Base-by-base conservation (phyloP, 2,113 vertebrate species). In the Etheostoma spectabile region DNA sequence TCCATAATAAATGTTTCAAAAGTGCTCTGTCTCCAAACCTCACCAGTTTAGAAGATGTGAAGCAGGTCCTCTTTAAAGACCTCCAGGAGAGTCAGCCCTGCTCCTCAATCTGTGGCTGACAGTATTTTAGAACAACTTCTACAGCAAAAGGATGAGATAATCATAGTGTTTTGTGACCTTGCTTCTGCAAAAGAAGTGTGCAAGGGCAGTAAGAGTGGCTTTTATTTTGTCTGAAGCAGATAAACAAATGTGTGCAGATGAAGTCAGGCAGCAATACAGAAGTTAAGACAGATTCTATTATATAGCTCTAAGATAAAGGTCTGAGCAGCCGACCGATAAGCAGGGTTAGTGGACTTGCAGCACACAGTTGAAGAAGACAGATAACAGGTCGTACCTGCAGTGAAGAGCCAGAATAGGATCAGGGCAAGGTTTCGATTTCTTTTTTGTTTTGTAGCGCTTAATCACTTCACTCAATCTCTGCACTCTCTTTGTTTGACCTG, bases 91-190 rank as follows among this genome's bases (percentile, higher is more conserved):
- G 76, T 6, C 66, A 12, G 81, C 27, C 12, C 60, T 14, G 49
- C 6, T 82, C 64, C 66, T 86, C 60, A n/a, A 65, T 62, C 83
- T 79, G 80, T 8, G 75, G 79, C 83, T 24, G 33, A 1, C 10
- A n/a, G 24, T 91, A 88, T 87, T 89, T 88, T 83, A 83, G 83
- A 79, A 45, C 33, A 14, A 48, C 63, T 64, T 56, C 42, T 76
- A 56, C 49, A 24, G 56, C 57, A 24, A 60, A 62, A 68, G 49
- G 21, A 64, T 52, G 62, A 67, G 78, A 79, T 86, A 75, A 89
- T 86, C 82, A 63, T 70, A 16, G 59, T 49, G 64, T 82, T 72
- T 55, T 27, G 64, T 64, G 81, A 82, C 90, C 88, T 89, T 86
- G 59, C 35, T 27, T 64, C 63, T 77, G 61, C 63, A 61, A 19